These are phyloP conservation scores for Helostoma temminkii DNA, from an alignment of 2,797 vertebrate genomes.

Conservation along the genomic window DNA sequence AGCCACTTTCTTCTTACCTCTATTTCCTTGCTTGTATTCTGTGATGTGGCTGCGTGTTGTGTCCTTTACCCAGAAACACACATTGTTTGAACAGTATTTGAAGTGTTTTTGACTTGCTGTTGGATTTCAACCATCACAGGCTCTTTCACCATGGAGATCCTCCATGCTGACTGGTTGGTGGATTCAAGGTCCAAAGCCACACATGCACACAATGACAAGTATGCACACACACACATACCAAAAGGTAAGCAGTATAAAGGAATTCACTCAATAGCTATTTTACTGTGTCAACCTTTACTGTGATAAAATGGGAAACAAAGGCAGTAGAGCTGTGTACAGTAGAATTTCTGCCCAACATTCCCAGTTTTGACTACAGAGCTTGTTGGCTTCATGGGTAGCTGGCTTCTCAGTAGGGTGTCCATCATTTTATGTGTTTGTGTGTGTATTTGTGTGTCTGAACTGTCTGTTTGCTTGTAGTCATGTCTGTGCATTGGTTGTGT, in stretches of 20 bases:
- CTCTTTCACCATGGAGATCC: slow-evolving; percentile 31
- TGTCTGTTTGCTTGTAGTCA: slow-evolving; percentile 31
- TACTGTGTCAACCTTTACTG: slow-evolving; percentile 35
- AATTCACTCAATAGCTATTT: slow-evolving; percentile 38
- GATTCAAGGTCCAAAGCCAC: slow-evolving; percentile 26
- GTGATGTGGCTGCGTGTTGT: slow-evolving; percentile 48
- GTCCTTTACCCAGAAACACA: slow-evolving; percentile 56
- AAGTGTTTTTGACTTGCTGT: slow-evolving; percentile 41
- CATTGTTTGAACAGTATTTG: slow-evolving; percentile 60
- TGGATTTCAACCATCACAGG: slow-evolving; percentile 33
- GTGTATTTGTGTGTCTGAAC: slow-evolving; percentile 33
- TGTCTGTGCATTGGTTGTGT: slow-evolving; percentile 40
- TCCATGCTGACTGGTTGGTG: slow-evolving; percentile 15
- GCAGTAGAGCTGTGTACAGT: slow-evolving; percentile 23
- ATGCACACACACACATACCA: slow-evolving; percentile 14
- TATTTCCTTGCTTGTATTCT: slow-evolving; percentile 46
- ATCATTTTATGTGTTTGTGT: slow-evolving; percentile 41
- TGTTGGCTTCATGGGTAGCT: slow-evolving; percentile 30
- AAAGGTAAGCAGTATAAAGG: slow-evolving; percentile 27
- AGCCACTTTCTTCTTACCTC: slow-evolving; percentile 34
- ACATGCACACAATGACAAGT: slow-evolving; percentile 9
- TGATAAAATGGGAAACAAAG: slow-evolving; percentile 54
- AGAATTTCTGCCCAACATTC: slow-evolving; percentile 36
- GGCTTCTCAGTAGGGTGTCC: slow-evolving; percentile 33
- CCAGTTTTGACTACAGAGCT: slow-evolving; percentile 44